These are phyloP conservation scores for Catamblyrhynchus diadema DNA, from an alignment of 2,797 vertebrate species.

Conservation along the genomic window DNA sequence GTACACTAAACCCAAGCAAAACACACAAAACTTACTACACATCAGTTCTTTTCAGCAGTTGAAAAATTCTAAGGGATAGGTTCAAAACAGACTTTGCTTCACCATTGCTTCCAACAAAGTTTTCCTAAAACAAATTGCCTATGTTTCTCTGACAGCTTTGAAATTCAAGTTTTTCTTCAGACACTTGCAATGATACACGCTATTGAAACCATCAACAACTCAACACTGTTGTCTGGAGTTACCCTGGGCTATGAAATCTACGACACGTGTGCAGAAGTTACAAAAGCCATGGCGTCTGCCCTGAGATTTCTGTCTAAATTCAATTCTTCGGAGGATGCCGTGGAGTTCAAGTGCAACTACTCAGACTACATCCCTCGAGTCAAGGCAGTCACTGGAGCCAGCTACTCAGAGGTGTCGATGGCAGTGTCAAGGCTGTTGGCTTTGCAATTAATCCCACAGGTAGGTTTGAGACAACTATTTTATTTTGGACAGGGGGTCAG, in stretches of 20 bases:
- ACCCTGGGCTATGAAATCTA: constrained; percentile 85
- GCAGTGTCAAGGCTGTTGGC: constrained; percentile 83
- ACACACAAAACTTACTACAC: neutral
- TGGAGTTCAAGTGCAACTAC: constrained; percentile 73
- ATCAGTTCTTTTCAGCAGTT: neutral
- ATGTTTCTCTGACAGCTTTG: constrained; percentile 75
- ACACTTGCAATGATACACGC: constrained; percentile 85
- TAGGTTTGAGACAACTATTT: constrained; percentile 43
- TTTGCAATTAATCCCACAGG: constrained; percentile 85
- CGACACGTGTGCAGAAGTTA: constrained; percentile 86
- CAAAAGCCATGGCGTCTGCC: constrained; percentile 77
- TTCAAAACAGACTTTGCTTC: neutral
- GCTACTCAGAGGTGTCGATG: constrained; percentile 83
- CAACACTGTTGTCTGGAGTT: constrained; percentile 73
- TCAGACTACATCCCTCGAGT: constrained; percentile 69
- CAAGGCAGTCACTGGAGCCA: constrained; percentile 79
- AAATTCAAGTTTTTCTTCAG: constrained; percentile 70
- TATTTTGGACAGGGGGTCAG: neutral
- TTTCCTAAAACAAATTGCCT: neutral
- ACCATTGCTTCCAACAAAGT: neutral
- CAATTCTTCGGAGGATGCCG: constrained; percentile 50
- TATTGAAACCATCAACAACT: constrained; percentile 83
- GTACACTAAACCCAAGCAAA: neutral
- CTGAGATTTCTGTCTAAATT: constrained; percentile 74
- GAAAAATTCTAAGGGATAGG: neutral